Evolutionary conservation across 2,113 vertebrate genomes (phyloP), one percentile per base, ranked within the genome.

Genomic region (Grus americana): DNA sequence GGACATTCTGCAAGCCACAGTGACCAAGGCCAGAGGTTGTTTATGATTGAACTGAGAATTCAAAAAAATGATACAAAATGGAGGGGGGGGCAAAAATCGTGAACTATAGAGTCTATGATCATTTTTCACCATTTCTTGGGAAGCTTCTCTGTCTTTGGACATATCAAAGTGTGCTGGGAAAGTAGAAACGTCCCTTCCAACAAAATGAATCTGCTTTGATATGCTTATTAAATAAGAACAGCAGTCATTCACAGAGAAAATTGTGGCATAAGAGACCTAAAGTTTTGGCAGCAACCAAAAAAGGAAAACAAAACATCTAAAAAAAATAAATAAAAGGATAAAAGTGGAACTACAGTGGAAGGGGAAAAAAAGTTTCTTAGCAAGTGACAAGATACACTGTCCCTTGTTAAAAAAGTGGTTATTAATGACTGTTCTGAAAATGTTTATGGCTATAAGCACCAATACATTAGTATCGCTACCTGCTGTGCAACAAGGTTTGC

Each of bases 11-110:
- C 62, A 88, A 92, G 36, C n/a, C 46, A 90, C 66, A 63, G n/a
- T 27, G 23, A 83, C n/a, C n/a, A 32, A 74, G n/a, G 46, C 7
- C 50, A 91, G 54, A 75, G 40, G 12, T 70, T 65, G 26, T 59
- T 71, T 44, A 29, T 44, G 84, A 75, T 2, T 74, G 11, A 82
- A 30, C 27, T 34, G 10, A 50, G 32, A 57, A 86, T 30, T 42
- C 0, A 65, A 62, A 27, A 49, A 40, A 15, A 8, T 1, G 1
- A 38, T 2, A 63, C 1, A 52, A 44, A 44, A 44, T 44, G 13
- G 17, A 13, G 11, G 8, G 8, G 8, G 5, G 8, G 7, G 30
- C 17, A 49, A 26, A 49, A 62, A 21, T 34, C 2, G 2, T 38
- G 6, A 54, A 79, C 12, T 36, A 40, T 1, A 24, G 13, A 61